phyloP scores from a whole-genome alignment of 2,888 invertebrate species.

The Mechanitis mazaeus region DNA sequence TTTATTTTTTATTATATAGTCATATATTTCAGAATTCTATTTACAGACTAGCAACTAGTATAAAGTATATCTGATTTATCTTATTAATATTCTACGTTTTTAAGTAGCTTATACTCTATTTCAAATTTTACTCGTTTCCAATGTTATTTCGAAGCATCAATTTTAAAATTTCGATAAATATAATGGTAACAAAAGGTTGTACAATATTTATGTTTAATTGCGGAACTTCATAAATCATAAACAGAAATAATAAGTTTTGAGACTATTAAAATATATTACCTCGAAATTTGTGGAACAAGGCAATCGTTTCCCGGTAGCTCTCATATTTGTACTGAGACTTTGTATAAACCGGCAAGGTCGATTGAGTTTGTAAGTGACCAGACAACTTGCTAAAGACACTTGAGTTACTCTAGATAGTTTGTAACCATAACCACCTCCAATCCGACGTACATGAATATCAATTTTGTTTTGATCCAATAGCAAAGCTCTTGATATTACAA shows the following conservation, averaged over 20 bases:
- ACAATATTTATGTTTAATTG: too few species aligned
- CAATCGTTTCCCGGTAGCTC: conserved; percentile 72
- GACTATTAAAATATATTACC: conserved; percentile 27
- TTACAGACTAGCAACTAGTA: too few species aligned
- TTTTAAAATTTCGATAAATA: too few species aligned
- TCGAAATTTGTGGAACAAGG: conserved; percentile 65
- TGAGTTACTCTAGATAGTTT: conserved; percentile 79
- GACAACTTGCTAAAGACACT: conserved; percentile 77
- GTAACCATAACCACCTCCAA: conserved; percentile 86
- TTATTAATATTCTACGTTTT: too few species aligned
- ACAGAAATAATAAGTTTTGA: background rate
- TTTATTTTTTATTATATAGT: background rate
- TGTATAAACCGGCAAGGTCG: conserved; percentile 79
- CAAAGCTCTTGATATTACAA: conserved; percentile 65
- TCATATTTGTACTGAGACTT: conserved; percentile 79
- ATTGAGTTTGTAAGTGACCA: conserved; percentile 77
- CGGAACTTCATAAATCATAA: too few species aligned
- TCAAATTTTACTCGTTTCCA: too few species aligned
- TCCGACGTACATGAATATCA: conserved; percentile 70
- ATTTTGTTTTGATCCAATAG: conserved; percentile 63
- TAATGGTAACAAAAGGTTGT: too few species aligned
- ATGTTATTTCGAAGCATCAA: too few species aligned
- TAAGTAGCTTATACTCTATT: too few species aligned
- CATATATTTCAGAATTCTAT: too few species aligned
- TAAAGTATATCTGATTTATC: too few species aligned